Conservation (phyloP, 2,797 vertebrate genomes). For the Xenopus petersii region DNA sequence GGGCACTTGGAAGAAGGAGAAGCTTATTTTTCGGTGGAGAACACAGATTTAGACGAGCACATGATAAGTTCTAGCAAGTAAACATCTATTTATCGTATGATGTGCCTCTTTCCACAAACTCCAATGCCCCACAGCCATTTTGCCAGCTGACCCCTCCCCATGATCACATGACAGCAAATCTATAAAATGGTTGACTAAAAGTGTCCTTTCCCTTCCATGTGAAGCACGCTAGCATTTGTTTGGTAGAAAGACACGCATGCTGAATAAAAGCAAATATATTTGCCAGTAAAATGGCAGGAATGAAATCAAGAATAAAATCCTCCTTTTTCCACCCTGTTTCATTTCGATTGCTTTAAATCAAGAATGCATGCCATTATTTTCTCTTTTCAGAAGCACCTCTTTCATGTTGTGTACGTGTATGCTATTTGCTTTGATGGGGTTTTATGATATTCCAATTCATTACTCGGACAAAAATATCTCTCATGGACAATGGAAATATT, state of each 20-base stretch:
- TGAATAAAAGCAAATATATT: not conserved
- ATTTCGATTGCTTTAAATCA: slow-evolving; percentile 38
- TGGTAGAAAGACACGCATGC: not conserved
- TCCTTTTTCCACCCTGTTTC: not conserved
- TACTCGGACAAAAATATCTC: slow-evolving; percentile 47
- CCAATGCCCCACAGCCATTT: no score
- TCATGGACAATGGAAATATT: slow-evolving; percentile 45
- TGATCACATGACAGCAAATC: no score
- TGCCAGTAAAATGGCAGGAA: slow-evolving; percentile 14
- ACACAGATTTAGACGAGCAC: no score
- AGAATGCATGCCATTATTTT: slow-evolving; percentile 28
- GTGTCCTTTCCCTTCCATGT: no score
- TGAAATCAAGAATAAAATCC: slow-evolving; percentile 21
- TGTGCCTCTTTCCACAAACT: no score
- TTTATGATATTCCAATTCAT: slow-evolving; percentile 46
- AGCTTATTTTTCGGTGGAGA: no score
- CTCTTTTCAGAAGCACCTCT: slow-evolving; percentile 19
- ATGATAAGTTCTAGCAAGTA: no score
- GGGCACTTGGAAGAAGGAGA: no score
- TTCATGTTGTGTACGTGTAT: slow-evolving; percentile 37
- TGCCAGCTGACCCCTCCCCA: no score
- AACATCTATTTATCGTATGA: no score
- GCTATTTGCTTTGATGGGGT: slow-evolving; percentile 42
- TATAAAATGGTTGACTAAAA: no score
- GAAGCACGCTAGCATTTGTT: no score